Percentiles rank a stretch among this genome's conserved stretches.
phyloP scores from a whole-genome alignment of 2,888 invertebrate species.

The Beris chalybata region DNA sequence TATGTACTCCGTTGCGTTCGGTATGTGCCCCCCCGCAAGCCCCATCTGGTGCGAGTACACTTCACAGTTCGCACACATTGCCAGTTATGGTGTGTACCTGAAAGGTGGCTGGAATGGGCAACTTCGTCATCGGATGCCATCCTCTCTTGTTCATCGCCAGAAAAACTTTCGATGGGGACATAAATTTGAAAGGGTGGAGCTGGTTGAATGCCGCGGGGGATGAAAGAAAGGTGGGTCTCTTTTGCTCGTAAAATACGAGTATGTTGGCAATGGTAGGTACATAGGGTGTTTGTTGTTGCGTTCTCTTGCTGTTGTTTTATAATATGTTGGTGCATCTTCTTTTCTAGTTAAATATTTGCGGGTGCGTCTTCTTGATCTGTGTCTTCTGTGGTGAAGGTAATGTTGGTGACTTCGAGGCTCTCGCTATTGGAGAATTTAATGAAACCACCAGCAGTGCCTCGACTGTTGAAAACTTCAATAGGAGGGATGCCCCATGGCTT shows the following conservation, averaged over 20 bases:
- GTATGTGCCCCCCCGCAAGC: too few species aligned
- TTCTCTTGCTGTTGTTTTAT: constrained; percentile 17
- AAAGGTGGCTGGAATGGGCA: too few species aligned
- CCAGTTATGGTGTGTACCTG: too few species aligned
- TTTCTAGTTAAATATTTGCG: constrained; percentile 31
- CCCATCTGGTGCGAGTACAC: too few species aligned
- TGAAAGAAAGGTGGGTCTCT: constrained; percentile 3
- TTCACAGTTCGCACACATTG: too few species aligned
- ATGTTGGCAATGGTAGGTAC: constrained; percentile 6
- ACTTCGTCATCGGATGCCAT: neutral
- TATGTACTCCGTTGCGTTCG: too few species aligned
- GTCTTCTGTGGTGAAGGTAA: constrained; percentile 12
- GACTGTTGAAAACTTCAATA: neutral
- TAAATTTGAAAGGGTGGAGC: constrained; percentile 30
- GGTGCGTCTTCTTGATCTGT: constrained; percentile 19
- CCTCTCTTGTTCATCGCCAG: constrained; percentile 20
- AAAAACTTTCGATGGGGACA: constrained; percentile 34
- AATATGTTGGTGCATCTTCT: constrained; percentile 28
- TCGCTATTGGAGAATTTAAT: neutral
- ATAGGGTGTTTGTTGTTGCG: constrained; percentile 3
- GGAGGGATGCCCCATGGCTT: too few species aligned
- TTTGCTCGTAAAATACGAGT: neutral
- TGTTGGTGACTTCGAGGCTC: neutral
- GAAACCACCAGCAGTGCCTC: neutral
- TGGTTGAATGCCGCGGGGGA: constrained; percentile 7